These are phyloP conservation scores for Poeciliopsis occidentalis DNA, from an alignment of 2,113 vertebrate species.

Conservation along the genomic window DNA sequence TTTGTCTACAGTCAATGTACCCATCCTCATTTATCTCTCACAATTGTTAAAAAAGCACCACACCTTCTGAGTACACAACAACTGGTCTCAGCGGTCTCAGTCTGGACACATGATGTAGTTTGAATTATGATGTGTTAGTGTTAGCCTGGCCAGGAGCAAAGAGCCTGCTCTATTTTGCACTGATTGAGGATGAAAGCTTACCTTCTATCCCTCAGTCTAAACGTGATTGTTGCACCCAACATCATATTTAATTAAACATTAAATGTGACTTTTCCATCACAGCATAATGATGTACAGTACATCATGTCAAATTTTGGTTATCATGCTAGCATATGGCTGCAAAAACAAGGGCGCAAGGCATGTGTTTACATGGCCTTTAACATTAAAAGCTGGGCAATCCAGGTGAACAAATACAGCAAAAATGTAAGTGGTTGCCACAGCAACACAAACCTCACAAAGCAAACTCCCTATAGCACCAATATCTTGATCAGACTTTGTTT, in stretches of 20 bases:
- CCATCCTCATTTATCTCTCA: conserved; percentile 33
- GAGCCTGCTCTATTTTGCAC: conserved; percentile 45
- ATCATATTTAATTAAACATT: not conserved
- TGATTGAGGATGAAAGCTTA: conserved; percentile 46
- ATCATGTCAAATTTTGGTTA: conserved; percentile 2
- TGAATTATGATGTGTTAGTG: conserved; percentile 26
- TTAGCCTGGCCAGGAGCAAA: conserved; percentile 30
- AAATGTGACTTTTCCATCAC: not conserved
- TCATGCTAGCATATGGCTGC: conserved; percentile 3
- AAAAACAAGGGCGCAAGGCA: not conserved
- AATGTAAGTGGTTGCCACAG: conserved; percentile 55
- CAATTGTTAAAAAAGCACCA: conserved; percentile 12
- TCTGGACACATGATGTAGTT: conserved; percentile 33
- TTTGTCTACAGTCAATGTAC: conserved; percentile 10
- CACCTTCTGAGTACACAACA: conserved; percentile 18
- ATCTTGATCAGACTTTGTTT: conserved; percentile 27
- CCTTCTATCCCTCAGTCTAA: conserved; percentile 6
- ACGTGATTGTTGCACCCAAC: conserved; percentile 19
- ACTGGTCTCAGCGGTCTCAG: conserved; percentile 30
- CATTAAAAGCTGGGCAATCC: conserved; percentile 14
- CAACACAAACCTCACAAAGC: conserved; percentile 22
- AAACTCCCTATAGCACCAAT: conserved; percentile 13
- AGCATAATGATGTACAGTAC: not conserved
- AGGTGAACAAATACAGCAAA: conserved; percentile 52
- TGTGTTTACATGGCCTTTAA: conserved; percentile 15